Base-by-base conservation (phyloP, 2,113 vertebrate species). In the Cephalophus harveyi region DNA sequence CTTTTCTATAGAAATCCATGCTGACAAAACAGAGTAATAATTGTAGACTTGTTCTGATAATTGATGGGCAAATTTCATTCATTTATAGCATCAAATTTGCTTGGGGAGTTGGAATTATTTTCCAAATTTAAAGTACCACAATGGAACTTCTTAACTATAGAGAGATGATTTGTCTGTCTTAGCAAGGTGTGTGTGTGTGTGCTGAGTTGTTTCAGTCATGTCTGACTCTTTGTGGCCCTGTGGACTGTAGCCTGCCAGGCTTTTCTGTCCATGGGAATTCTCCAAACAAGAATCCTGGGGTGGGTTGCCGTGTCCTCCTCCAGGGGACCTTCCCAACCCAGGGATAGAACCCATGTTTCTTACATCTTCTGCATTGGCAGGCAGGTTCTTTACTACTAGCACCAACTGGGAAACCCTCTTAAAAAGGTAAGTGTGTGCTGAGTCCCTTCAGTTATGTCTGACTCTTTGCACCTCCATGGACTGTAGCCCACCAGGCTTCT, bases 171-270 rank as follows among this genome's bases (percentile, higher is more conserved):
- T 78, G 3, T 60, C 19, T 91, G 16, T 12, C 25, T 95, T 43
- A 52, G 8, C 6, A 62, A 78, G 9, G 2, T 64, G 30, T 30
- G 10, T 15, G 60, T 0, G 0, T 21, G n/a, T 36, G 17, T 21
- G n/a, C 67, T 71, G 9, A 71, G 10, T 71, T 0, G 0, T 11
- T 71, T 71, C 67, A 12, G n/a, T 71, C 5, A 11, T 40, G n/a
- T 71, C 67, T 71, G 19, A 40, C n/a, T 71, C 19, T 71, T 71
- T 71, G 67, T 40, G n/a, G 40, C 19, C n/a, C 67, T 71, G 10
- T 40, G n/a, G n/a, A 21, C n/a, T 71, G 10, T 71, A 12, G 67
- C 19, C n/a, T 2, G 9, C n/a, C 5, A 71, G 67, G 19, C 19
- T 71, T 36, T 21, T 71, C 67, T 40, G 19, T 23, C 67, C 67